Percentiles rank a stretch among this genome's conserved stretches.
Conservation (phyloP, 1,140 invertebrate genomes). For the Drosophila willistoni region DNA sequence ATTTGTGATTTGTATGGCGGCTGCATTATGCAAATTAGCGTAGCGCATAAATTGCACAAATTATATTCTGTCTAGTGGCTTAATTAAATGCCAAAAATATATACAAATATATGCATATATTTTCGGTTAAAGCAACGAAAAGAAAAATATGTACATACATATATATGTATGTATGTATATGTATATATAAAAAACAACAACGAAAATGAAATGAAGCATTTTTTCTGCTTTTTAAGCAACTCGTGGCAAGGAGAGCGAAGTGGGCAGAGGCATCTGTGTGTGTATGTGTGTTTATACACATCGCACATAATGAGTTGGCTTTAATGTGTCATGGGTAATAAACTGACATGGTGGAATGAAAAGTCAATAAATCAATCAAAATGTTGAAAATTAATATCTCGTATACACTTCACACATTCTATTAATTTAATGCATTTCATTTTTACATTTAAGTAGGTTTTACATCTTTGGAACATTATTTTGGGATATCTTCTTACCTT, state of each 20-base stretch:
- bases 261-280: background rate
- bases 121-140: slow-evolving; percentile 23
- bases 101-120: slow-evolving; percentile 11
- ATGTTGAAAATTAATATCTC: background rate
- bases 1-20: slow-evolving; percentile 66
- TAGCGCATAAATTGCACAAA: slow-evolving; percentile 66
- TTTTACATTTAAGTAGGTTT: background rate
- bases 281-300: background rate
- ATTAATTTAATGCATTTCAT: slow-evolving; percentile 8
- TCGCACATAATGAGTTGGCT: slow-evolving; percentile 37
- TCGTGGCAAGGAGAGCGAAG: background rate
- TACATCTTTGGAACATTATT: background rate
- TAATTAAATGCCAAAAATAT: slow-evolving; percentile 67
- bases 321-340: slow-evolving; percentile 13
- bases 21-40: slow-evolving; percentile 74
- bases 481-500: too few relatives aligned
- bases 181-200: slow-evolving; percentile 20
- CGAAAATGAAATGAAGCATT: slow-evolving; percentile 8
- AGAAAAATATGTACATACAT: slow-evolving; percentile 24
- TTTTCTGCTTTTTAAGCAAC: slow-evolving; percentile 3
- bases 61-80: slow-evolving; percentile 68
- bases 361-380: slow-evolving; percentile 14
- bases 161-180: background rate
- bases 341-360: slow-evolving; percentile 2
- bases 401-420: background rate